These are phyloP conservation scores for Platichthys stellatus DNA, from an alignment of 2,113 vertebrate species.

Conservation along the genomic window DNA sequence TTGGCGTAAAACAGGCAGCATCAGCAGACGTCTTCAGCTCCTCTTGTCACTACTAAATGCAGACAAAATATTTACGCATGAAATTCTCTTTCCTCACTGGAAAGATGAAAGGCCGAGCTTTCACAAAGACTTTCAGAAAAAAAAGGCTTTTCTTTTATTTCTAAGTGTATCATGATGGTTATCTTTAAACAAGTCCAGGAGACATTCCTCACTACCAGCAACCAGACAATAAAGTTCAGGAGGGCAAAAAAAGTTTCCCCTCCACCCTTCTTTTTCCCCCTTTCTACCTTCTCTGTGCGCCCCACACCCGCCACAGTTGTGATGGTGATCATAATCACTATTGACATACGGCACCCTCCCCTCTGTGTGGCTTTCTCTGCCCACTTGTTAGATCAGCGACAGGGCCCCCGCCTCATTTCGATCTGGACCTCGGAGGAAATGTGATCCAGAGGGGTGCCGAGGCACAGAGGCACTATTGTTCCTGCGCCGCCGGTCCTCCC, in stretches of 20 bases:
- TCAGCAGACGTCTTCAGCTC: slow-evolving; percentile 12
- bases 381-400: slow-evolving; percentile 66
- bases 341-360: slow-evolving; percentile 73
- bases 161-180: slow-evolving; percentile 1
- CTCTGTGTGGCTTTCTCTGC: slow-evolving; percentile 65
- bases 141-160: slow-evolving; percentile 23
- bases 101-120: slow-evolving; percentile 21
- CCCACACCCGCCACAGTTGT: slow-evolving; percentile 54
- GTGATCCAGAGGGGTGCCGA: slow-evolving; percentile 74
- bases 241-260: slow-evolving; percentile 44
- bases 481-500: slow-evolving; percentile 52
- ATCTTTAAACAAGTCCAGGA: slow-evolving; percentile 48
- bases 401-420: slow-evolving; percentile 66
- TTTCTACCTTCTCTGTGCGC: slow-evolving; percentile 14
- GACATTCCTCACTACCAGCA: slow-evolving; percentile 46
- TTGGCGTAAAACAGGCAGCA: slow-evolving; percentile 12
- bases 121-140: slow-evolving; percentile 8
- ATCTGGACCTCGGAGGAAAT: slow-evolving; percentile 75
- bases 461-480: slow-evolving; percentile 81
- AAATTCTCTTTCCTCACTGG: slow-evolving; percentile 13
- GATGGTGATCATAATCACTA: slow-evolving; percentile 76
- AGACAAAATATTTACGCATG: slow-evolving; percentile 50
- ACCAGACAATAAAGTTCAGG: slow-evolving; percentile 62
- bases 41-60: slow-evolving; percentile 8
- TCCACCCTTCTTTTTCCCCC: slow-evolving; percentile 10